A percentile compares a stretch with the other conserved stretches of the same genome.
These are phyloP conservation scores for Etheostoma nigrum DNA, from an alignment of 2,797 vertebrate genomes.

Conservation along the genomic window DNA sequence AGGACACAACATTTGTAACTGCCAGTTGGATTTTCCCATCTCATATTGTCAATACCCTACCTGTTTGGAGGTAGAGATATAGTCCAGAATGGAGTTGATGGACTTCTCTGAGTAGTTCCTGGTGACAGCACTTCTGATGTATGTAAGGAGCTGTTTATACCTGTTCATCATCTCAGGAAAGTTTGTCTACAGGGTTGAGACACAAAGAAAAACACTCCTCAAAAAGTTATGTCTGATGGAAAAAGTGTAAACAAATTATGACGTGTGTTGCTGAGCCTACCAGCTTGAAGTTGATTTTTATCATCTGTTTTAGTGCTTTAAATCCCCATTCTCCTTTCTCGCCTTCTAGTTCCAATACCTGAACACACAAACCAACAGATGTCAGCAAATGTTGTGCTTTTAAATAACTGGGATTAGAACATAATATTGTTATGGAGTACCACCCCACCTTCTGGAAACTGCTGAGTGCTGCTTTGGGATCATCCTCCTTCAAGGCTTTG, in stretches of 20 bases:
- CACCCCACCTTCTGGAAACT: slow-evolving; percentile 93
- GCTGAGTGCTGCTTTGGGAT: slow-evolving; percentile 92
- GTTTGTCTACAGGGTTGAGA: slow-evolving; percentile 88
- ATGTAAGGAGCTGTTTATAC: slow-evolving; percentile 98
- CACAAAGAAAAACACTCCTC: background rate
- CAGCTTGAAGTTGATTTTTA: slow-evolving; percentile 99
- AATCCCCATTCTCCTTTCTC: slow-evolving; percentile 99
- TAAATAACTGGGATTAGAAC: background rate
- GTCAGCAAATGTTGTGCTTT: background rate
- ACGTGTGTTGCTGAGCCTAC: slow-evolving; percentile 78
- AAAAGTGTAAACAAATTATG: background rate
- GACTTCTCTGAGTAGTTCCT: slow-evolving; percentile 99
- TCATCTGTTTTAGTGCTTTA: slow-evolving; percentile 99
- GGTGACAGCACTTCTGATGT: slow-evolving; percentile 98
- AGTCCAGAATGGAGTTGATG: slow-evolving; percentile 99
- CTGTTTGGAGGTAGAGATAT: slow-evolving; percentile 99
- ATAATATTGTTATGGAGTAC: slow-evolving; percentile 1
- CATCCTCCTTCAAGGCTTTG: slow-evolving; percentile 95
- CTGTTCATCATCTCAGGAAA: slow-evolving; percentile 99
- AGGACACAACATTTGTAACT: background rate
- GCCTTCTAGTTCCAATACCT: slow-evolving; percentile 99
- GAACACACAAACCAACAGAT: slow-evolving; percentile 9
- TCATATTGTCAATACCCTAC: slow-evolving; percentile 75
- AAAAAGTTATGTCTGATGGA: background rate
- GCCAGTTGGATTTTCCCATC: background rate